Conservation (phyloP, 2,113 vertebrate species). For the Gadus macrocephalus region DNA sequence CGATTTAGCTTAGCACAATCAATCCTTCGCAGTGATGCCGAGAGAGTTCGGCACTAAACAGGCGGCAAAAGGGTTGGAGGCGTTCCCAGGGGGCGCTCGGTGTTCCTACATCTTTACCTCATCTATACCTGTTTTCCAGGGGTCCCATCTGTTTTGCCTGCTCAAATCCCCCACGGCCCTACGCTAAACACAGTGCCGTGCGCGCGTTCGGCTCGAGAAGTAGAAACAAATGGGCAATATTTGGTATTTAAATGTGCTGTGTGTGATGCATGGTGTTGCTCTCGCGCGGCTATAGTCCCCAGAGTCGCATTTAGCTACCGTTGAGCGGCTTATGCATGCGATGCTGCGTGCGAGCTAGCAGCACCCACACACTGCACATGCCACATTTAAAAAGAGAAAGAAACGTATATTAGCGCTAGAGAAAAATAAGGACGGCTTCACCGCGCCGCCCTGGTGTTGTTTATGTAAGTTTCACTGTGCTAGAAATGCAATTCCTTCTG, state of each 20-base stretch:
- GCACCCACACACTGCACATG: slow-evolving; percentile 68
- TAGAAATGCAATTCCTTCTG: slow-evolving; percentile 50
- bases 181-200: slow-evolving; percentile 65
- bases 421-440: slow-evolving; percentile 66
- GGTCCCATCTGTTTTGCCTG: slow-evolving; percentile 73
- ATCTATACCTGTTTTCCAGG: slow-evolving; percentile 67
- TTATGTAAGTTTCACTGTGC: slow-evolving; percentile 56
- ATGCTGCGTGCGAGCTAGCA: slow-evolving; percentile 52
- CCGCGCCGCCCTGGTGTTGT: slow-evolving; percentile 44
- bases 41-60: slow-evolving; percentile 63
- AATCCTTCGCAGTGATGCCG: slow-evolving; percentile 58
- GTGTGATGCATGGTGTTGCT: slow-evolving; percentile 72
- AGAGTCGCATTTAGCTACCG: slow-evolving; percentile 71
- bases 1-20: slow-evolving; percentile 45
- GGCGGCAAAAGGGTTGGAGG: slow-evolving; percentile 60
- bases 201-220: slow-evolving; percentile 54
- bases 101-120: slow-evolving; percentile 58
- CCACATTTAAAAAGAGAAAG: slow-evolving; percentile 65
- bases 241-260: slow-evolving; percentile 73
- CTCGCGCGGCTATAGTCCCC: slow-evolving; percentile 68
- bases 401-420: slow-evolving; percentile 53
- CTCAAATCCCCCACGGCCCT: slow-evolving; percentile 72
- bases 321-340: slow-evolving; percentile 63
- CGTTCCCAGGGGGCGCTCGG: slow-evolving; percentile 49
- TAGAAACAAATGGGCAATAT: slow-evolving; percentile 72